Evolutionary conservation across 2,888 invertebrate species (phyloP).

Genomic region (Heliconius ismenius): DNA sequence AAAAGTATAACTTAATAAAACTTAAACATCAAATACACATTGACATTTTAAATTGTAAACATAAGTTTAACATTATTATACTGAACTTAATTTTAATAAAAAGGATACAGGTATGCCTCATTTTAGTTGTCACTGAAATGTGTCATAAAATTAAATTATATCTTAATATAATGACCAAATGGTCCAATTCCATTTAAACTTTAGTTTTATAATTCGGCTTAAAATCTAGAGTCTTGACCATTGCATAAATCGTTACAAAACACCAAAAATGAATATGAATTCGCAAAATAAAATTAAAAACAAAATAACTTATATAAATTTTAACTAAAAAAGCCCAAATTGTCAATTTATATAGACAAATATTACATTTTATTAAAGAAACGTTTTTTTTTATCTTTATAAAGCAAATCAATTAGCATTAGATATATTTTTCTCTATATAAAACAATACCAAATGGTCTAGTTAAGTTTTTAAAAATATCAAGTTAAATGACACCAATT

Average conservation of each 20-base stretch:
- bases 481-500: background rate
- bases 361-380: background rate
- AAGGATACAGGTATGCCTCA: too few relatives aligned
- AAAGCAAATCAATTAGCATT: background rate
- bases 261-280: background rate
- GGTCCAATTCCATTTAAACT: conserved; percentile 31
- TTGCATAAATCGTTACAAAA: background rate
- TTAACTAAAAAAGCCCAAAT: too few relatives aligned
- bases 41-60: too few relatives aligned
- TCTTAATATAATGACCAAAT: conserved; percentile 32
- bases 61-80: too few relatives aligned
- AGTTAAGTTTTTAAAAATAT: background rate
- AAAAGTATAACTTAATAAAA: background rate
- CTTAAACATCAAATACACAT: too few relatives aligned
- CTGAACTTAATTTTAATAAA: too few relatives aligned
- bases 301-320: too few relatives aligned
- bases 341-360: too few relatives aligned
- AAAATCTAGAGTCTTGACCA: conserved; percentile 9
- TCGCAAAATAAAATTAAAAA: too few relatives aligned
- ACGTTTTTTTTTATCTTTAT: background rate
- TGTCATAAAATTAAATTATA: background rate
- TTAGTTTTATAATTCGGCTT: conserved; percentile 41
- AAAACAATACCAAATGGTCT: background rate
- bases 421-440: too few relatives aligned
- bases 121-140: too few relatives aligned